Evolutionary conservation across 2,888 invertebrate genomes (phyloP).

Genomic region (Archips xylosteana): DNA sequence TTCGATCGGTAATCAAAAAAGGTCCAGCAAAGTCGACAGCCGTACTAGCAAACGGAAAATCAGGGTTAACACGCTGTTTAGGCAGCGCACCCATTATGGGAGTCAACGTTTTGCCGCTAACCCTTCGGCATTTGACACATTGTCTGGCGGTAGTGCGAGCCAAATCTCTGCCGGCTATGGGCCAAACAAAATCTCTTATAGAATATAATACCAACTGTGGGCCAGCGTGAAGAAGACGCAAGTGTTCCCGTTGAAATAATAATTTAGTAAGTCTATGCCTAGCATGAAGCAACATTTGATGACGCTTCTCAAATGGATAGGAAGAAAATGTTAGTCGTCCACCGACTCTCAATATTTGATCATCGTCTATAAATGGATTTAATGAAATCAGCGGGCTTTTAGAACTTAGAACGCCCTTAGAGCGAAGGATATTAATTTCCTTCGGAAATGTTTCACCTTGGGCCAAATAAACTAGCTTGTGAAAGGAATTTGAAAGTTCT

Average conservation of each 20-base stretch:
- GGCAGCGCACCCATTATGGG: not conserved
- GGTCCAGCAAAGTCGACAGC: constrained; percentile 36
- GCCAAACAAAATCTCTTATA: constrained; percentile 3
- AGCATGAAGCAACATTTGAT: constrained; percentile 5
- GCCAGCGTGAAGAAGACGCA: constrained; percentile 11
- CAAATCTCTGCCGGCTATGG: constrained; percentile 10
- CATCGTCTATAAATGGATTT: too few relatives aligned
- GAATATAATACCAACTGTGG: not conserved
- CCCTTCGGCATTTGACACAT: not conserved
- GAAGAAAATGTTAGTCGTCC: not conserved
- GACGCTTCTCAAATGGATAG: constrained; percentile 11
- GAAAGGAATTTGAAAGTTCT: too few relatives aligned
- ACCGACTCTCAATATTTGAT: not conserved
- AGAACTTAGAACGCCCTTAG: too few relatives aligned
- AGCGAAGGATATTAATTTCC: too few relatives aligned
- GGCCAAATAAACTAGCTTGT: too few relatives aligned
- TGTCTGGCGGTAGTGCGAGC: not conserved
- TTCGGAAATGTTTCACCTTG: too few relatives aligned
- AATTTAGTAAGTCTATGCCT: constrained; percentile 2
- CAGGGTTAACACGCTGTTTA: not conserved
- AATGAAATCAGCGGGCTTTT: too few relatives aligned
- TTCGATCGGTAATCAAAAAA: constrained; percentile 33
- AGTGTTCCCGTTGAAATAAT: constrained; percentile 1
- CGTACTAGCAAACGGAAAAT: constrained; percentile 1
- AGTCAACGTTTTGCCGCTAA: not conserved